Base-by-base conservation (phyloP, 2,113 vertebrate genomes). In the Henicopernis longicauda region DNA sequence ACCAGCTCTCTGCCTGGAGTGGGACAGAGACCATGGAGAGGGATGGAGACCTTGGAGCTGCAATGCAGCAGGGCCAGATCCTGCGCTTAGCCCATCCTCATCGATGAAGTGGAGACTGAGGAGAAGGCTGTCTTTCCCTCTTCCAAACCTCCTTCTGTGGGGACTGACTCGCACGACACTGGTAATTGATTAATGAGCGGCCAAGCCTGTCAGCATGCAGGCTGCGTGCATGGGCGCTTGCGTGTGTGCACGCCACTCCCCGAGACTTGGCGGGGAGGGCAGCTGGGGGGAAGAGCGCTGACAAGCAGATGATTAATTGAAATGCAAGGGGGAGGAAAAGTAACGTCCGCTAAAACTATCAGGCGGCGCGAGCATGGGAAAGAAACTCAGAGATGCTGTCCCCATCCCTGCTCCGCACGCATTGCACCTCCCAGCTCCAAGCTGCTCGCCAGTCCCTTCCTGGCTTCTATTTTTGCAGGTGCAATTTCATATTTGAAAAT, bases 281-380 rank as follows among this genome's bases (percentile, higher is more conserved):
- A 91, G 81, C 82, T 73, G 86, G 70, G 70, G 96, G 82, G 82
- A 80, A 85, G 92, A 89, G 94, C 2, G 82, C 58, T 92, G 95
- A 97, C 97, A 97, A 91, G 93, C 50, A 82, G 81, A 93, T 97
- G 97, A 97, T 97, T 97, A 97, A 97, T 95, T 79, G 95, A 97
- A 94, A 94, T 72, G 66, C 82, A 79, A 93, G 93, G n/a, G 65
- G 91, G 89, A 95, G 96, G 89, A 89, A 96, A 95, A 96, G 62
- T 89, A 79, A 89, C 47, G 95, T 97, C 94, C 81, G 93, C 89
- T 95, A 85, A 91, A 97, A 93, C 97, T 87, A 95, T 97, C 94
- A 95, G 93, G 86, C 32, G 1, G 80, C 2, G 23, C 1, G 2
- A 96, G 95, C 91, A 95, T 95, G 95, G 95, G 95, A 97, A 96